A percentile compares a stretch with the other conserved stretches of the same genome.
phyloP scores from a whole-genome alignment of 2,888 invertebrate species.

The Nomada flava region DNA sequence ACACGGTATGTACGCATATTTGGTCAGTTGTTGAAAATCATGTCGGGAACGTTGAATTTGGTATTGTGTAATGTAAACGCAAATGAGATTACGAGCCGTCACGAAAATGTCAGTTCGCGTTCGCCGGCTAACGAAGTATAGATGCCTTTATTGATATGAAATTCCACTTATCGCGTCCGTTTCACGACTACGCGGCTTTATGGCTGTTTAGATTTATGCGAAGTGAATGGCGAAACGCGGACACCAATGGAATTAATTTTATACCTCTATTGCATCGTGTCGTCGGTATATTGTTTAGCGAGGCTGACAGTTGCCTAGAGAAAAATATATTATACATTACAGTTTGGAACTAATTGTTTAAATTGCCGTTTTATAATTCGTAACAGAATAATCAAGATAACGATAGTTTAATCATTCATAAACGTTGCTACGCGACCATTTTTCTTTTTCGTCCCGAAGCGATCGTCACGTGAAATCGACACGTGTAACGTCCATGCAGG shows the following conservation, averaged over 20 bases:
- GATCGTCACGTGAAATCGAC: too few relatives aligned
- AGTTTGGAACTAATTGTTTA: too few relatives aligned
- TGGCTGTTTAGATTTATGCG: slow-evolving; percentile 10
- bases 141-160: slow-evolving; percentile 30
- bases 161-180: slow-evolving; percentile 23
- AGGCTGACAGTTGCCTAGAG: too few relatives aligned
- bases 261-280: too few relatives aligned
- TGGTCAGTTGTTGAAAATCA: background rate
- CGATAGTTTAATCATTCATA: too few relatives aligned
- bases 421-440: too few relatives aligned
- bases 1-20: background rate
- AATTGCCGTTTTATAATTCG: too few relatives aligned
- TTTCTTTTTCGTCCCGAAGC: too few relatives aligned
- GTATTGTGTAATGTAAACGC: background rate
- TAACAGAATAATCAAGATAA: too few relatives aligned
- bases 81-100: background rate
- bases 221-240: background rate
- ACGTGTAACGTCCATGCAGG: too few relatives aligned
- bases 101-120: background rate
- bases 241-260: background rate
- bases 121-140: slow-evolving; percentile 7
- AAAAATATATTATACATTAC: too few relatives aligned
- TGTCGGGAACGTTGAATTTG: background rate
- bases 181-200: slow-evolving; percentile 9
- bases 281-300: background rate